Base-by-base conservation (phyloP, 2,888 invertebrate genomes). In the Yponomeuta cagnagella region DNA sequence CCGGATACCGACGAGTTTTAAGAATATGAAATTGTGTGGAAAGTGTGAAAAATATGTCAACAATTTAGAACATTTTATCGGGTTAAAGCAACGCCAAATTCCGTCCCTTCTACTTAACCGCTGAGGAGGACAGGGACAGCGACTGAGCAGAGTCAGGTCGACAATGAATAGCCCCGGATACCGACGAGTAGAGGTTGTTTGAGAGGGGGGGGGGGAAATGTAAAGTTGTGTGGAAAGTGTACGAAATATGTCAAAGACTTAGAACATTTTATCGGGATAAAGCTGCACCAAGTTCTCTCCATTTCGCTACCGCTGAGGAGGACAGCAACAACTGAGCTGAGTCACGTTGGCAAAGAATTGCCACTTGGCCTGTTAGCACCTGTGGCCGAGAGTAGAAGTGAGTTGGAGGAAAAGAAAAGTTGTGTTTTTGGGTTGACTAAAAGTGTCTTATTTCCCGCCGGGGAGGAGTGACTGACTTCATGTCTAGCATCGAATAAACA, bases 31-130 rank as follows among this genome's bases (percentile, higher is more conserved):
- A 63, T 63, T 3, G 63, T 63, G 63, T 43, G 43, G 8, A 43
- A 6, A 43, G 43, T 43, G 43, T 43, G 43, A 9, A 2, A 63
- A 23, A 23, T 63, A 10, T 23, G 63, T 9, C 63, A 23, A 63
- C 23, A n/a, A 63, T 1, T 30, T 63, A 63, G 23, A 30, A 63
- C 43, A 43, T 43, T 43, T 43, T 43, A 43, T 43, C 8, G 43
- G 9, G 43, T 0, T 8, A 43, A 43, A 43, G 8, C 43, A 9
- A 43, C 0, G 90, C 94, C 70, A 91, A 92, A 71, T 98, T 97
- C 90, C 92, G 94, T 77, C 94, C 95, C 0, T 98, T 93, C 84
- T 97, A 97, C 88, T 95, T 96, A 80, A 96, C 96, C 0, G 84
- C 90, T 0, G 93, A 88, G 70, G 84, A 76, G 2, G 85, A 84